Evolutionary conservation across 2,113 vertebrate genomes (phyloP), one percentile per base, ranked within the genome.

Genomic region (Ceyx melanurus): DNA sequence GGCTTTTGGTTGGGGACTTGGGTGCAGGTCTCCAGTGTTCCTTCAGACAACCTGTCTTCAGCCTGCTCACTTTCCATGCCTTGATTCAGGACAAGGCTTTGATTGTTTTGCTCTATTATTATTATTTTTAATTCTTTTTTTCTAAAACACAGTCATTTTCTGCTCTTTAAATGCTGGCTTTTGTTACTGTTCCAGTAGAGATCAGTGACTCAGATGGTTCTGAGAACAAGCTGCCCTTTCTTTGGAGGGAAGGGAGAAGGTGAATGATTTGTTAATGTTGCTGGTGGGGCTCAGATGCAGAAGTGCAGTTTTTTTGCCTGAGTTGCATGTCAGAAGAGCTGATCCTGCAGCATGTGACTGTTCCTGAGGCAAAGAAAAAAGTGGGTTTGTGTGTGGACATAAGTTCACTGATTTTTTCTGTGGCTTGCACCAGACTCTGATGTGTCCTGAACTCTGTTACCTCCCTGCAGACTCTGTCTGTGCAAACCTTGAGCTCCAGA

Each of bases 211-310:
- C 33, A 23, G 3, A n/a, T 33, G 46, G 33, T 56, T 80, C 6
- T 25, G 51, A 66, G 93, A 94, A 95, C 92, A 96, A 88, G 25
- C 51, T 88, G 92, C 58, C 48, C 88, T 83, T 95, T 74, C 86
- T 73, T 26, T 56, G 46, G 43, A 83, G 76, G 76, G 88, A 18
- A 89, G 76, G 93, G 33, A 88, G 60, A 85, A 93, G 60, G 76
- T 88, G 79, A 88, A 86, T 62, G 29, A 25, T 82, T 89, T 87
- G 15, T 74, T 90, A 13, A 13, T 60, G 35, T 80, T 93, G 51
- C 51, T 73, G 3, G 5, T 56, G 46, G 15, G 43, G 43, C 68
- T 72, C n/a, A 31, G 45, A 46, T n/a, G 67, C 84, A 57, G 46
- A 37, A 93, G 48, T 54, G 78, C 48, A 6, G 89, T 58, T 35